phyloP scores from a whole-genome alignment of 2,113 vertebrate species.

The Osmerus eperlanus region DNA sequence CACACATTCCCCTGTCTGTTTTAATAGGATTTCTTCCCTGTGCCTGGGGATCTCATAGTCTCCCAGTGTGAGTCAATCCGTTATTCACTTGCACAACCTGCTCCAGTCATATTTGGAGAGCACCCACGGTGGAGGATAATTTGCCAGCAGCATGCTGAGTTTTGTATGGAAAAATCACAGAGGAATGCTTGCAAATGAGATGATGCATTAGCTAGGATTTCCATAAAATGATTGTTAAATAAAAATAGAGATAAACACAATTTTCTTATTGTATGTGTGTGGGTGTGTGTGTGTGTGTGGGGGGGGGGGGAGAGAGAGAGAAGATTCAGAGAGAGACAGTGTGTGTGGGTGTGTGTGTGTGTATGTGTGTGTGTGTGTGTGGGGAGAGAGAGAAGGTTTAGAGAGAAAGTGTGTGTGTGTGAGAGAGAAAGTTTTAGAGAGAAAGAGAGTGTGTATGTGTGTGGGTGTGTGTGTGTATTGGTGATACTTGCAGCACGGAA shows the following conservation, averaged over 20 bases:
- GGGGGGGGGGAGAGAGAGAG: too few species aligned
- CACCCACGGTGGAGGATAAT: conserved; percentile 39
- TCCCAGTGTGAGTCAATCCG: conserved; percentile 31
- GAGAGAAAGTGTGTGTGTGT: too few species aligned
- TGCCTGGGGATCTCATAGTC: conserved; percentile 43
- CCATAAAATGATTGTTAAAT: conserved; percentile 3
- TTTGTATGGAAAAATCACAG: conserved; percentile 24
- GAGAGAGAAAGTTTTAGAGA: too few species aligned
- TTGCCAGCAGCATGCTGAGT: conserved; percentile 26
- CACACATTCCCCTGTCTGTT: conserved; percentile 44
- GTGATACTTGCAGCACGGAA: too few species aligned
- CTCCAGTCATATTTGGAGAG: conserved; percentile 36
- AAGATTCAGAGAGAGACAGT: too few species aligned
- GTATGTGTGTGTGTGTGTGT: too few species aligned
- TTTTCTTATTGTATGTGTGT: neutral
- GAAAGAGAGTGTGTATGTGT: too few species aligned
- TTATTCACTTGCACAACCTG: conserved; percentile 41
- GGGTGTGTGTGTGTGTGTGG: too few species aligned
- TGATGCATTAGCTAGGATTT: neutral
- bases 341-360: neutral
- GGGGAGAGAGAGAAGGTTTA: too few species aligned
- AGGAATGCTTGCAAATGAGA: conserved; percentile 3
- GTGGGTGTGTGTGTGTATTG: too few species aligned
- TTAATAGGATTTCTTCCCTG: conserved; percentile 47
- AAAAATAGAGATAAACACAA: neutral